Percentiles rank a stretch among this genome's conserved stretches.
These are phyloP conservation scores for Salminus brasiliensis DNA, from an alignment of 2,113 vertebrate genomes.

Conservation along the genomic window DNA sequence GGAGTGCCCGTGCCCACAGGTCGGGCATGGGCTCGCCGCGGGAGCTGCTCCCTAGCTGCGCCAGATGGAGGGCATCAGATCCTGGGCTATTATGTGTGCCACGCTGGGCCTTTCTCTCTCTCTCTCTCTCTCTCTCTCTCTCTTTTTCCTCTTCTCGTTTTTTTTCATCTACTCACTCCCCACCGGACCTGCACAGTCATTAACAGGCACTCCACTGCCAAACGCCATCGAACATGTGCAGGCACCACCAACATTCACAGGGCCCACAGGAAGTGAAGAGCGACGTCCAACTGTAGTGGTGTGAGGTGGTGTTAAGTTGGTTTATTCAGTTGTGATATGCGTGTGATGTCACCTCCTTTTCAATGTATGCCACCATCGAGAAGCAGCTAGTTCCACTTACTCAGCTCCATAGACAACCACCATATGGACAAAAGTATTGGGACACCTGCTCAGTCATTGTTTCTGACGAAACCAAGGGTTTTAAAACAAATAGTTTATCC, in stretches of 20 bases:
- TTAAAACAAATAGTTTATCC: too few relatives aligned
- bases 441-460: too few relatives aligned
- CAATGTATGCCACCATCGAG: background rate
- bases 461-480: too few relatives aligned
- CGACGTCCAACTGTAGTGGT: slow-evolving; percentile 26
- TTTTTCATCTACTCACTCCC: slow-evolving; percentile 49
- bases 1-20: slow-evolving; percentile 52
- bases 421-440: too few relatives aligned
- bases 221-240: slow-evolving; percentile 35
- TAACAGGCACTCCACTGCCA: slow-evolving; percentile 50
- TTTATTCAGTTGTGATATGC: background rate
- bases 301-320: slow-evolving; percentile 4
- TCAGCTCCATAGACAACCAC: too few relatives aligned
- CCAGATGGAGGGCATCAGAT: slow-evolving; percentile 56
- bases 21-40: slow-evolving; percentile 41
- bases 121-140: slow-evolving; percentile 4
- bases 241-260: slow-evolving; percentile 10
- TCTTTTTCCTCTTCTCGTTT: slow-evolving; percentile 32
- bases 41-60: slow-evolving; percentile 47
- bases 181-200: slow-evolving; percentile 47
- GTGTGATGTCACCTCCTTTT: background rate
- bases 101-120: slow-evolving; percentile 33
- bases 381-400: background rate
- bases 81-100: slow-evolving; percentile 51
- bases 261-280: slow-evolving; percentile 2